Base-by-base conservation (phyloP, 2,113 vertebrate species). In the Alces alces region DNA sequence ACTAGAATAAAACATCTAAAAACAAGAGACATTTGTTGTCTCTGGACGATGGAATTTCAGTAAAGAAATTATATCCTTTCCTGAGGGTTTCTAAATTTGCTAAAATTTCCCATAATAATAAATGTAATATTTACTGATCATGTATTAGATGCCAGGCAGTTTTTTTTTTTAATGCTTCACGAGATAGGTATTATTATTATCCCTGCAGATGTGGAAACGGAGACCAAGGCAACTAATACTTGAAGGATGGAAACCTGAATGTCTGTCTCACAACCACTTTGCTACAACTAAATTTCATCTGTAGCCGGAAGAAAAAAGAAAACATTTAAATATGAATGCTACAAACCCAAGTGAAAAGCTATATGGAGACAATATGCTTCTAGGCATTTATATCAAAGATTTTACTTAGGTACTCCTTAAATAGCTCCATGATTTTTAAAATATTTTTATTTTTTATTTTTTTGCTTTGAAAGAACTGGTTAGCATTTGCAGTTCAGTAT, bases 361-460 rank as follows among this genome's bases (percentile, higher is more conserved):
- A 90, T 87, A 90, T 33, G 39, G 36, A 84, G 45, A 55, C 4
- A 52, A 92, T 78, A 87, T 36, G 33, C 16, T 86, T 93, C 16
- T 33, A 92, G 43, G 43, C 25, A 70, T 93, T 91, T 60, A 90
- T 23, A 21, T 73, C 19, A 61, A 89, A 70, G 30, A 78, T 83
- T 95, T 91, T 86, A 89, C 66, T 97, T 78, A 93, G 17, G 25
- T 57, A 64, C 27, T 79, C 9, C 47, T 91, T 95, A 89, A 70
- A 83, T 66, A 54, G 5, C 2, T 89, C 47, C 78, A 83, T 50
- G 19, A 85, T 73, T 27, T 60, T 54, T 89, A 57, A 89, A 43
- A 43, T 78, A 61, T 92, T 92, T 95, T 96, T 58, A 61, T 92
- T 92, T 95, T 96, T 58, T 90, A 90, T n/a, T n/a, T n/a, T n/a